A percentile compares a stretch with the other conserved stretches of the same genome.
phyloP scores from a whole-genome alignment of 1,140 invertebrate genomes.

The Oscheius sp. region DNA sequence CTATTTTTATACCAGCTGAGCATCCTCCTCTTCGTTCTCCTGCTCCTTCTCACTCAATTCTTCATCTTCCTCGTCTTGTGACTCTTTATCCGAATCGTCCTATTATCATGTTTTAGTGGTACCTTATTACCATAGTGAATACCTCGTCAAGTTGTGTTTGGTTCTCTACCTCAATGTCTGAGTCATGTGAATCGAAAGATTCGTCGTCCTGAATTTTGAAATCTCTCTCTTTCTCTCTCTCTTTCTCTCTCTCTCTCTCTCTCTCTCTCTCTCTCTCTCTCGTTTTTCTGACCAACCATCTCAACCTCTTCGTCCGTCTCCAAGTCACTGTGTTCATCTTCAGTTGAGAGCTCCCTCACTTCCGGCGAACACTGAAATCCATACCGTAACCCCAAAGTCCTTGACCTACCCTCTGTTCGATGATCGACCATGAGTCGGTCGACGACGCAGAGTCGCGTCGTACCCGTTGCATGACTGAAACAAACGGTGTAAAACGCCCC shows the following conservation, averaged over 20 bases:
- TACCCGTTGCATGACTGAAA: constrained; percentile 9
- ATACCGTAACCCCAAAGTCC: too few species aligned
- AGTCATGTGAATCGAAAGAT: not conserved
- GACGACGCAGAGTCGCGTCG: constrained; percentile 7
- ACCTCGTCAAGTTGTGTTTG: not conserved
- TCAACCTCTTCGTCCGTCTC: not conserved
- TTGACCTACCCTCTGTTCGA: not conserved
- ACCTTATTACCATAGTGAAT: too few species aligned
- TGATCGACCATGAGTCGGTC: not conserved
- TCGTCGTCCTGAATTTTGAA: too few species aligned
- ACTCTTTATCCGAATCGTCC: not conserved
- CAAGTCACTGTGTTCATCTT: not conserved
- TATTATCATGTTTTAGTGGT: too few species aligned
- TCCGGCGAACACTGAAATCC: not conserved
- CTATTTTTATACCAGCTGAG: too few species aligned
- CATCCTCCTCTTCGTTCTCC: constrained; percentile 8
- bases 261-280: too few species aligned
- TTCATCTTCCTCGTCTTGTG: constrained; percentile 12
- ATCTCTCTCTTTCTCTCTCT: too few species aligned
- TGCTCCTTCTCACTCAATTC: not conserved
- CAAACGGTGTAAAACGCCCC: too few species aligned
- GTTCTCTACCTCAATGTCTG: not conserved
- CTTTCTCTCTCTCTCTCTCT: too few species aligned
- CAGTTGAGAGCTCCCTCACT: not conserved
- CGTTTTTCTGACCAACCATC: too few species aligned